Conservation (phyloP, 2,797 vertebrate genomes). For the Schizothorax lantsangensis region DNA sequence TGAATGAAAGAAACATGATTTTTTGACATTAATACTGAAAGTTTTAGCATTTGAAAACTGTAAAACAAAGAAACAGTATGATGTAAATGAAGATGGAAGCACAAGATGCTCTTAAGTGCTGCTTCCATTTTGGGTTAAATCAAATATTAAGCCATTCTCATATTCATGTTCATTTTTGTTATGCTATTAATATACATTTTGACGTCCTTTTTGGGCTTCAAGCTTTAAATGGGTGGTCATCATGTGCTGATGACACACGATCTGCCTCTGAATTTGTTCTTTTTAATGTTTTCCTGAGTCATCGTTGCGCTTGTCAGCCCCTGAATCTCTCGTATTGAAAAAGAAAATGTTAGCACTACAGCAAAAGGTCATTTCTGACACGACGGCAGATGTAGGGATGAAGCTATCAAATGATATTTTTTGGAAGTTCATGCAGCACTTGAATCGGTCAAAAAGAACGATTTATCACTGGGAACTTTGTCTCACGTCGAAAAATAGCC, state of each 20-base stretch:
- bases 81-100: neutral
- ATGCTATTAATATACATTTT: neutral
- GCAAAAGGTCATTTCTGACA: conserved; percentile 42
- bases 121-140: neutral
- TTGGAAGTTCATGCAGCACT: conserved; percentile 1
- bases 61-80: neutral
- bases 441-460: neutral
- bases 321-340: neutral
- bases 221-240: neutral
- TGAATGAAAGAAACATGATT: no score
- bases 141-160: neutral
- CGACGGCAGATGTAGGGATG: neutral
- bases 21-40: neutral
- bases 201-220: neutral
- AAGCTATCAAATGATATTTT: conserved; percentile 28
- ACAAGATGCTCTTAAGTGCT: neutral
- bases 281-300: conserved; percentile 12
- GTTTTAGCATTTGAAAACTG: neutral
- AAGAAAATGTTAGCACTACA: conserved; percentile 18
- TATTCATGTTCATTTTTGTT: neutral
- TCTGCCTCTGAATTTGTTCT: neutral
- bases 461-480: neutral
- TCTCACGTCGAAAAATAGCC: neutral
- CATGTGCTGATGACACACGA: neutral
- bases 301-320: neutral